Evolutionary conservation across 2,888 invertebrate genomes (phyloP).

Genomic region (Thyatira batis): DNA sequence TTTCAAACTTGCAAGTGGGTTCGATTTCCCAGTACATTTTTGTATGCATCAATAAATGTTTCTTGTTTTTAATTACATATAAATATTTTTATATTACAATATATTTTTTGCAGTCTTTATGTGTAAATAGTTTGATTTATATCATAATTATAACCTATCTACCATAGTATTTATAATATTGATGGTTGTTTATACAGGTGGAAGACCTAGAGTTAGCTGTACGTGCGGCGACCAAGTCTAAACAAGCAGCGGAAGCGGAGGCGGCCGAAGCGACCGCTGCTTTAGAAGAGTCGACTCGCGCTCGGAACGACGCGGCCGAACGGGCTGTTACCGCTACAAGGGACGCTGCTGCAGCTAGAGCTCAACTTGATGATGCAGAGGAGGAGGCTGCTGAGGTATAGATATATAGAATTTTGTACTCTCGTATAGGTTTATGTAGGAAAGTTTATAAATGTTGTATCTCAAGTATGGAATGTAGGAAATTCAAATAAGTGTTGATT

Average conservation of each 20-base stretch:
- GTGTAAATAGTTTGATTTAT: no score
- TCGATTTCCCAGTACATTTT: no score
- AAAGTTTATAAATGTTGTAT: no score
- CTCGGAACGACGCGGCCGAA: slow-evolving; percentile 91
- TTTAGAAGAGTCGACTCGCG: slow-evolving; percentile 90
- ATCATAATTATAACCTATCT: no score
- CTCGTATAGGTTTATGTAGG: neutral
- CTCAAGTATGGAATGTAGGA: no score
- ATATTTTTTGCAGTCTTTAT: neutral
- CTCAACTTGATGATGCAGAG: slow-evolving; percentile 95
- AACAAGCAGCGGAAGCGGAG: slow-evolving; percentile 93
- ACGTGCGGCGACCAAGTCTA: slow-evolving; percentile 91
- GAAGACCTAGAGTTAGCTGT: slow-evolving; percentile 95
- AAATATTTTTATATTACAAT: no score
- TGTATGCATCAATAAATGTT: no score
- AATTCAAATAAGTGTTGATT: no score
- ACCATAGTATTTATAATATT: no score
- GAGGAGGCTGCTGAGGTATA: slow-evolving; percentile 92
- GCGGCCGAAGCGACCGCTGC: slow-evolving; percentile 90
- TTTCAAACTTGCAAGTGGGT: no score
- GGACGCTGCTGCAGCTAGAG: slow-evolving; percentile 91
- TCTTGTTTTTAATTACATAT: no score
- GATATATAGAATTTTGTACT: neutral
- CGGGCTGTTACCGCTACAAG: slow-evolving; percentile 84
- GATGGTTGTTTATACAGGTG: slow-evolving; percentile 72